Base-by-base conservation (phyloP, 2,113 vertebrate species). In the Hypomesus transpacificus region DNA sequence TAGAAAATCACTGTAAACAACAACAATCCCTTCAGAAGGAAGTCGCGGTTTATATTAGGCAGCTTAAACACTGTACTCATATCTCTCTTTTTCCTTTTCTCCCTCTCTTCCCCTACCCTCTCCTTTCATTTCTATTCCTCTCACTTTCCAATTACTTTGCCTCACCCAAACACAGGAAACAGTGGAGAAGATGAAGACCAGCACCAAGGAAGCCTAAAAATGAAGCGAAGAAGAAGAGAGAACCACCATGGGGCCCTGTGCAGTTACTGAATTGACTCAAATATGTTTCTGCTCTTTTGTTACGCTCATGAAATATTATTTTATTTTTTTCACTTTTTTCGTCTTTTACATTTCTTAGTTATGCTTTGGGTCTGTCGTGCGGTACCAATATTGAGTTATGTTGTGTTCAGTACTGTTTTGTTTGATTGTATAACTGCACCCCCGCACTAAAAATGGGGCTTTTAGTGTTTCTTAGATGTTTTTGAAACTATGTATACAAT, bases 201-300 rank as follows among this genome's bases (percentile, higher is more conserved):
- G 89, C 92, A 94, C 92, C 89, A 99, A 99, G 89, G 95, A 98
- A 81, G 94, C 93, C 84, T 98, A 88, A 94, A 88, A 88, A 39
- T 72, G 71, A 71, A 75, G 1, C 31, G 66, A 18, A 18, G 68
- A 71, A 75, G 69, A 63, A 76, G 82, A 87, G 80, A 80, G 75
- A 14, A 34, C 65, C 79, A 79, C 70, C 70, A 85, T 79, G 68
- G n/a, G 78, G 75, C 77, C 77, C 60, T 69, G 75, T 83, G 83
- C 82, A 73, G 14, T 83, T 80, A 69, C 71, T 66, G 66, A 80
- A 88, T 86, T 80, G 79, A 84, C 70, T 80, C 77, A 80, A 70
- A 77, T 28, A 69, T 84, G 75, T 85, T 60, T 70, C 83, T 82
- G 39, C 70, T 79, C 39, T 46, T 46, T 46, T 46, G 39, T 46